A percentile compares a stretch with the other conserved stretches of the same genome.
Conservation (phyloP, 2,888 invertebrate genomes). For the Amiota minor region DNA sequence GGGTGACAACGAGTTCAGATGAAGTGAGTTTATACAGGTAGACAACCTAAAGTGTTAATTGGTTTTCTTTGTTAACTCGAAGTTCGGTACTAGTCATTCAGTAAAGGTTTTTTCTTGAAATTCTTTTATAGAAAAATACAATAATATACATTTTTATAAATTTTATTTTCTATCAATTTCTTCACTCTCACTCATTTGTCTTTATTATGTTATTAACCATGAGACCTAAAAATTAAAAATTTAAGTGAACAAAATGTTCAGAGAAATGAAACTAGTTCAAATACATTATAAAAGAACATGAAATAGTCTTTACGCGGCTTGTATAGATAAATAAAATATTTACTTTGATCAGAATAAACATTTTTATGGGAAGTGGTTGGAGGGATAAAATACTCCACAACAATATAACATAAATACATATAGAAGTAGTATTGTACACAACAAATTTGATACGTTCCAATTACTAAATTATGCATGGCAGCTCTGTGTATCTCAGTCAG, state of each 20-base stretch:
- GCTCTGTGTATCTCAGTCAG: not conserved
- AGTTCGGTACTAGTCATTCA: too few species aligned
- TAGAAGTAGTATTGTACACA: too few species aligned
- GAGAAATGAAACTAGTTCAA: not conserved
- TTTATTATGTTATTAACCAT: not conserved
- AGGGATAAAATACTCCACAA: not conserved
- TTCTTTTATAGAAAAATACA: too few species aligned
- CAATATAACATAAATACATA: not conserved
- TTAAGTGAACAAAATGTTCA: not conserved
- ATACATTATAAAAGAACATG: not conserved
- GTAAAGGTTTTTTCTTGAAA: too few species aligned
- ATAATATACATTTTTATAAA: not conserved
- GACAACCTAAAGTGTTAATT: too few species aligned
- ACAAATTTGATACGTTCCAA: slow-evolving; percentile 62
- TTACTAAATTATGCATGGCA: slow-evolving; percentile 61
- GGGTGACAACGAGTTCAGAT: too few species aligned
- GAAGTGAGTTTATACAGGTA: too few species aligned
- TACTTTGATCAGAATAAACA: not conserved
- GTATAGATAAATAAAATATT: not conserved
- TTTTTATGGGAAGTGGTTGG: not conserved
- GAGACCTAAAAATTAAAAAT: not conserved
- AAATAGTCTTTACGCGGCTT: not conserved
- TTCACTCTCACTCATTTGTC: not conserved
- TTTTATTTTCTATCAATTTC: not conserved
- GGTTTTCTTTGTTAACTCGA: too few species aligned